Percentiles rank a stretch among this genome's conserved stretches.
These are phyloP conservation scores for Schizopygopsis malacanthus DNA, from an alignment of 2,797 vertebrate species.

Conservation along the genomic window DNA sequence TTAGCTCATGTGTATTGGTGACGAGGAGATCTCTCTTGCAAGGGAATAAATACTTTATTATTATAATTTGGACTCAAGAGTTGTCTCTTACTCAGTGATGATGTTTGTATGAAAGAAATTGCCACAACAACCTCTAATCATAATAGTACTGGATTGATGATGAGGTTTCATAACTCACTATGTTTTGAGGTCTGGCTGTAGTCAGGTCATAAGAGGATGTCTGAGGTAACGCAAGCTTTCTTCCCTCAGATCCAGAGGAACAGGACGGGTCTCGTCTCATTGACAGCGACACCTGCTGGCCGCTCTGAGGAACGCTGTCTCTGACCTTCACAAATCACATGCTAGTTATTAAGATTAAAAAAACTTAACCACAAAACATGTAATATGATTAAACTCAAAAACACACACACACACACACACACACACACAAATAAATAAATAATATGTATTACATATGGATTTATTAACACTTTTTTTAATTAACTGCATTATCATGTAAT, in stretches of 20 bases:
- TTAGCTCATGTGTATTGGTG: no score
- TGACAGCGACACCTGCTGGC: conserved; percentile 72
- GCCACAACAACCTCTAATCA: no score
- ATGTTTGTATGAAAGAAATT: neutral
- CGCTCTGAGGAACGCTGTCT: conserved; percentile 64
- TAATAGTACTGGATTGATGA: neutral
- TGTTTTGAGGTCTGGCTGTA: conserved; percentile 62
- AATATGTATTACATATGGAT: no score
- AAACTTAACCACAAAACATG: neutral
- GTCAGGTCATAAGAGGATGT: conserved; percentile 73
- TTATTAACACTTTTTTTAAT: neutral
- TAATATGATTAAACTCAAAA: neutral
- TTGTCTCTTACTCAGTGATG: no score
- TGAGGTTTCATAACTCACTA: conserved; percentile 66
- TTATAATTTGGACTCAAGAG: no score
- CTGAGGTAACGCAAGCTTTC: conserved; percentile 65
- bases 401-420: neutral
- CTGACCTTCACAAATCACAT: conserved; percentile 55
- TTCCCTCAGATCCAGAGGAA: conserved; percentile 66
- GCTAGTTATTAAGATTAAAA: neutral
- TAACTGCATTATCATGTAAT: neutral
- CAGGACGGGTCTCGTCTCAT: conserved; percentile 72
- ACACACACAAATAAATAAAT: no score
- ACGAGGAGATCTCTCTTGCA: no score
- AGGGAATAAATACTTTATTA: no score